Evolutionary conservation across 2,797 vertebrate species (phyloP), one percentile per base, ranked within the genome.

Genomic region (Toxotes lorentzi): DNA sequence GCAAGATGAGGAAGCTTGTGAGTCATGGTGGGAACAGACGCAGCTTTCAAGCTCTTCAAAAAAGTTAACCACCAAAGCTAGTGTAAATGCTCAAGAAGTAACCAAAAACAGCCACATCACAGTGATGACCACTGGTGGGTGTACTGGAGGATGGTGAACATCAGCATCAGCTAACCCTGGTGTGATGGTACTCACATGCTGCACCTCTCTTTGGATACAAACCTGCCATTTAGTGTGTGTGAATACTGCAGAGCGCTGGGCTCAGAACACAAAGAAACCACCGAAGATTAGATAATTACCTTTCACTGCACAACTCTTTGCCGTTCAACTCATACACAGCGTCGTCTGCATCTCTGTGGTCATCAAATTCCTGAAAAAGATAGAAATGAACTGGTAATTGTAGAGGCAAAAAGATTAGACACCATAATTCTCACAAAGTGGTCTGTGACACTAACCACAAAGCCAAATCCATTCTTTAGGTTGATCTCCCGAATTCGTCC

Each of bases 281-380:
- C 6, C 13, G 1, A 10, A 21, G 7, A 59, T 35, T 10, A 4
- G 0, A 58, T 14, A 0, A 11, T 81, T 89, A 98, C 97, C 97
- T 96, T 94, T 98, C 97, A 91, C 94, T 97, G 88, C 97, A 98
- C 70, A 98, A 58, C 65, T 97, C 97, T 92, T 97, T 98, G 35
- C 97, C 97, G 51, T 98, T 98, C 57, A 98, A 81, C 88, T 98
- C 97, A 54, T 98, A 98, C 67, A 98, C 97, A 0, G 97, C 97
- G 86, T 98, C 97, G 85, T 98, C 97, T 24, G 97, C 97, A 87
- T 98, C 97, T 88, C 97, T 95, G 88, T 97, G 96, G 88, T 98
- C 97, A 81, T 98, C 97, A 10, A 98, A 98, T 74, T 98, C 97
- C 97, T 98, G 88, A 10, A 30, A 60, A 73, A 0, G 67, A 0